A percentile compares a stretch with the other conserved stretches of the same genome.
Evolutionary conservation across 92 coral and sea anemone species (phyloP).

Genomic region (Porites cylindrica): DNA sequence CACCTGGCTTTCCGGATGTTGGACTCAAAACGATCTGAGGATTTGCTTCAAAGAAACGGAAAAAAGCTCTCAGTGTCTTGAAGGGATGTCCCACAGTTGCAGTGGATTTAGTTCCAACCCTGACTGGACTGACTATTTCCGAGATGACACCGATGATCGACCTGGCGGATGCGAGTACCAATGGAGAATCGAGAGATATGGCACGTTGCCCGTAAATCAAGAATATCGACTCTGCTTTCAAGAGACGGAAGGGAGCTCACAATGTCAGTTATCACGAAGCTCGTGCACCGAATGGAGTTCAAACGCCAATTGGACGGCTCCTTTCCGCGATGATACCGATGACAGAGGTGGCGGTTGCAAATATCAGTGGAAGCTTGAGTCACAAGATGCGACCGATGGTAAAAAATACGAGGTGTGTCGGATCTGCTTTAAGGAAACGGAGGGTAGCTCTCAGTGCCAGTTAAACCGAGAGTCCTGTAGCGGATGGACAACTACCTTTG

Average conservation of each 20-base stretch:
- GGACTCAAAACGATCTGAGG: constrained; percentile 39
- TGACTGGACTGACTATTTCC: constrained; percentile 26
- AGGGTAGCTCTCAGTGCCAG: constrained; percentile 66
- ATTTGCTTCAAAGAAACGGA: constrained; percentile 64
- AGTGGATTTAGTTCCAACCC: constrained; percentile 65
- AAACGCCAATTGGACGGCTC: constrained; percentile 48
- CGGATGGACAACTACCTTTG: constrained; percentile 40
- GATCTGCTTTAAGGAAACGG: constrained; percentile 56
- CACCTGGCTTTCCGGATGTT: not conserved
- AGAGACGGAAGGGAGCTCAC: constrained; percentile 67
- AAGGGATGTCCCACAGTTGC: constrained; percentile 55
- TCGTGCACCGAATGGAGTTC: constrained; percentile 67
- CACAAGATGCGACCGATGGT: not conserved
- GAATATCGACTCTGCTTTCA: constrained; percentile 55
- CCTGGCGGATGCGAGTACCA: constrained; percentile 72
- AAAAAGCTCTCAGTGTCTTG: constrained; percentile 56
- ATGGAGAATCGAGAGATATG: constrained; percentile 64
- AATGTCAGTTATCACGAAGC: constrained; percentile 51
- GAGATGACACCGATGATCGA: constrained; percentile 69
- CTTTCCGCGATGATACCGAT: constrained; percentile 77
- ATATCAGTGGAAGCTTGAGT: constrained; percentile 64
- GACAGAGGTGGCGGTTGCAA: constrained; percentile 77
- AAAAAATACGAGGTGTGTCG: constrained; percentile 24
- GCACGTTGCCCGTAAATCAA: not conserved
- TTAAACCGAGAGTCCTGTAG: constrained; percentile 43